Percentiles rank a stretch among this genome's conserved stretches.
These are phyloP conservation scores for Globodera ellingtonae DNA, from an alignment of 1,140 invertebrate genomes.

Conservation along the genomic window DNA sequence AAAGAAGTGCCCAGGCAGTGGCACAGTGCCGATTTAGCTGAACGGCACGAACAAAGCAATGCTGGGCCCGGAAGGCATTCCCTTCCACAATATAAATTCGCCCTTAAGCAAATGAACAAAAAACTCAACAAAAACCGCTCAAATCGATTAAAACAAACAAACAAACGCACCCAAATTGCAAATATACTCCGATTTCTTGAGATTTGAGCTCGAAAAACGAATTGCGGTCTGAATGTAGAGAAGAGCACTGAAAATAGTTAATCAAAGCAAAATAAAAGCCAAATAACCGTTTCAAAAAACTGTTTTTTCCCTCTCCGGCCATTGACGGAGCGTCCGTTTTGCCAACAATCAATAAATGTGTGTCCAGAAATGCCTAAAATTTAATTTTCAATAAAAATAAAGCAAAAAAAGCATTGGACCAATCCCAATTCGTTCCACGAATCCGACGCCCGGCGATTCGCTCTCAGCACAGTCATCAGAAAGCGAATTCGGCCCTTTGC, in stretches of 20 bases:
- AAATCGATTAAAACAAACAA: neutral
- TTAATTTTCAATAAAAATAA: neutral
- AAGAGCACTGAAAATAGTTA: constrained; percentile 35
- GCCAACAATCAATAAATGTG: constrained; percentile 34
- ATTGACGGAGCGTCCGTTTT: neutral
- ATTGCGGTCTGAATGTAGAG: constrained; percentile 35
- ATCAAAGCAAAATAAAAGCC: neutral
- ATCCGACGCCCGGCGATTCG: constrained; percentile 32
- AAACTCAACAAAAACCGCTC: neutral
- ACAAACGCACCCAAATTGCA: constrained; percentile 37
- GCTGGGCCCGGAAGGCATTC: constrained; percentile 34
- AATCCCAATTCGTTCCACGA: constrained; percentile 47
- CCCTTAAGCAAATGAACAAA: neutral
- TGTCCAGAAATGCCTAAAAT: constrained; percentile 44
- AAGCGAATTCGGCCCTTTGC: constrained; percentile 32
- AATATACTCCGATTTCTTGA: constrained; percentile 38
- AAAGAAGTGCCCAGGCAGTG: constrained; percentile 40
- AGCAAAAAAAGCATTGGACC: neutral
- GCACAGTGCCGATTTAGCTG: constrained; percentile 47
- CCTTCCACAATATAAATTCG: constrained; percentile 26
- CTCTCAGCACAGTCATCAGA: constrained; percentile 32
- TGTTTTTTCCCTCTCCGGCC: neutral
- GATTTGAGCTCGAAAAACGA: constrained; percentile 29
- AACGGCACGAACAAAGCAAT: constrained; percentile 52
- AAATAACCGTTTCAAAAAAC: constrained; percentile 15